Evolutionary conservation across 2,888 invertebrate species (phyloP).

Genomic region (Ennomos quercinarius): DNA sequence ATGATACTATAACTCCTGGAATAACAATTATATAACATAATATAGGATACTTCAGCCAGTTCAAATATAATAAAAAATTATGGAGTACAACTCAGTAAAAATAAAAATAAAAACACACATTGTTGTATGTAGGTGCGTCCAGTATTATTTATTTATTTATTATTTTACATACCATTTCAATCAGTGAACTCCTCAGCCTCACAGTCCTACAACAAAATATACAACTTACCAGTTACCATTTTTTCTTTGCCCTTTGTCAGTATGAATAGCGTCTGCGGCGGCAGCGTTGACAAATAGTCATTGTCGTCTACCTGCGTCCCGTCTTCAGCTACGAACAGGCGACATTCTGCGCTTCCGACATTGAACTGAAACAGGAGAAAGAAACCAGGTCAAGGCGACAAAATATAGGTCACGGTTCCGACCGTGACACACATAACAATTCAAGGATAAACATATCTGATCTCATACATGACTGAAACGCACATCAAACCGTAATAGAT

Average conservation of each 20-base stretch:
- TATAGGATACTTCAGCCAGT: too few species aligned
- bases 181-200: too few species aligned
- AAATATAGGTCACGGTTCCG: conserved; percentile 68
- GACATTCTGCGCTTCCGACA: conserved; percentile 77
- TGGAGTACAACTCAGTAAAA: too few species aligned
- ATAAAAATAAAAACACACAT: too few species aligned
- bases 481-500: conserved; percentile 19
- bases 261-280: conserved; percentile 91
- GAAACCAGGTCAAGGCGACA: conserved; percentile 67
- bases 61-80: too few species aligned
- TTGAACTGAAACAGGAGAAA: conserved; percentile 75
- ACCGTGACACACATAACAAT: conserved; percentile 59
- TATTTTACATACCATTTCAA: too few species aligned
- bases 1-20: too few species aligned
- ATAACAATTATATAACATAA: too few species aligned
- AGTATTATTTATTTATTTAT: too few species aligned
- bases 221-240: conserved; percentile 85
- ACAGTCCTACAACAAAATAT: neutral
- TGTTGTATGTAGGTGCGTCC: too few species aligned
- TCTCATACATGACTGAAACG: conserved; percentile 46
- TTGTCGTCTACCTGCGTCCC: conserved; percentile 90
- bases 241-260: conserved; percentile 78
- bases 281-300: conserved; percentile 90
- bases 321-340: conserved; percentile 87
- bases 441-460: conserved; percentile 50